Evolutionary conservation across 1,140 invertebrate genomes (phyloP).

Genomic region (Sarcophaga peregrina): DNA sequence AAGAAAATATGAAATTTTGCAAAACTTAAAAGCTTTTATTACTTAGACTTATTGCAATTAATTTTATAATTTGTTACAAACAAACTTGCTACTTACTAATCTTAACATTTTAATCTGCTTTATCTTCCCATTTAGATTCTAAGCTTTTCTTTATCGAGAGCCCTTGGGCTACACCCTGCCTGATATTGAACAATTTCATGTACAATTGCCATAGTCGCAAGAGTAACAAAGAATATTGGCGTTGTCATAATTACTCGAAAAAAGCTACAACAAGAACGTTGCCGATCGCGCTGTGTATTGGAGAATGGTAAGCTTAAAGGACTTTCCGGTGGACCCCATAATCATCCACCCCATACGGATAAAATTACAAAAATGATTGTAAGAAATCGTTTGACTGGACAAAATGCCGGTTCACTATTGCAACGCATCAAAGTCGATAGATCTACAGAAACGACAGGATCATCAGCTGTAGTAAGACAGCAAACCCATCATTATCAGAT

Average conservation of each 20-base stretch:
- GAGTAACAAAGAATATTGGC: conserved; percentile 64
- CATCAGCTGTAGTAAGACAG: not conserved
- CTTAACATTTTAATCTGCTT: conserved; percentile 21
- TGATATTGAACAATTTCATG: conserved; percentile 62
- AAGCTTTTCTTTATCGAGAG: conserved; percentile 59
- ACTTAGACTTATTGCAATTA: not conserved
- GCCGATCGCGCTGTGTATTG: conserved; percentile 63
- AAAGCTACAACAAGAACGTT: conserved; percentile 59
- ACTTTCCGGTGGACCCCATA: conserved; percentile 60
- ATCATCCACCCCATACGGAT: conserved; percentile 65
- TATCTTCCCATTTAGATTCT: conserved; percentile 43
- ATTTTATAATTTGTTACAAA: not conserved
- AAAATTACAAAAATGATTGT: conserved; percentile 64
- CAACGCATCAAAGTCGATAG: conserved; percentile 21
- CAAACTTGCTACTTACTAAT: conserved; percentile 37
- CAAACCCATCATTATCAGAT: not conserved
- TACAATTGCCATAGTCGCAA: conserved; percentile 66
- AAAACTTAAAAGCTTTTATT: not conserved
- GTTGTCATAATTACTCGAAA: conserved; percentile 66
- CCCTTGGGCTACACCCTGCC: conserved; percentile 64
- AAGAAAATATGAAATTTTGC: not conserved
- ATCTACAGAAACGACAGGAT: no score
- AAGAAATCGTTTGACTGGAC: conserved; percentile 54
- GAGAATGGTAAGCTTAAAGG: conserved; percentile 59
- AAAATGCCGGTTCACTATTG: not conserved